phyloP scores from a whole-genome alignment of 2,113 vertebrate species.

The Glareola pratincola region DNA sequence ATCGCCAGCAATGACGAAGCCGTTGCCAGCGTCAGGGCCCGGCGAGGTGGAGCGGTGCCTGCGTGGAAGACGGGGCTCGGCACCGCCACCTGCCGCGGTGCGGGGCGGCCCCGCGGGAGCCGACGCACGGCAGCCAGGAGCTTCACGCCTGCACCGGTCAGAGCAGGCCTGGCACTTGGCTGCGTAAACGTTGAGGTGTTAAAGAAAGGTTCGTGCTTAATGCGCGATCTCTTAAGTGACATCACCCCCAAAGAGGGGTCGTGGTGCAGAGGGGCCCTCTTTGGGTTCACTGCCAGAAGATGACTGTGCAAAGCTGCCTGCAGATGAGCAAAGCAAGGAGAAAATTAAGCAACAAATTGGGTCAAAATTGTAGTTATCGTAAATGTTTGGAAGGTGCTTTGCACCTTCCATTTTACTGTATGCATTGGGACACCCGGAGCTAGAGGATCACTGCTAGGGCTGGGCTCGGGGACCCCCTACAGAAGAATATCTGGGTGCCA shows the following conservation, averaged over 20 bases:
- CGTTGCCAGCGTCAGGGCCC: neutral
- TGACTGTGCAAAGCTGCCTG: conserved; percentile 41
- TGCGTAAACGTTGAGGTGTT: fast-evolving
- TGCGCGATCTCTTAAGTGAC: neutral
- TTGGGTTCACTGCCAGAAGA: neutral
- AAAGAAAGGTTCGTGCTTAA: neutral
- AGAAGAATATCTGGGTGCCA: neutral
- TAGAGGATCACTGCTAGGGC: neutral
- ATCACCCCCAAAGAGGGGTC: neutral
- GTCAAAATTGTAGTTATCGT: neutral
- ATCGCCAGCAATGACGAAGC: neutral
- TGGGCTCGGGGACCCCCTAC: neutral
- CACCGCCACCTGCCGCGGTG: neutral
- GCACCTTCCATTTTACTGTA: neutral
- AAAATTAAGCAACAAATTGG: neutral
- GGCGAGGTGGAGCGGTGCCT: neutral
- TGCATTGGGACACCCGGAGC: neutral
- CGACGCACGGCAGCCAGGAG: fast-evolving
- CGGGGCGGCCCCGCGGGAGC: neutral
- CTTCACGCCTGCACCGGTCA: neutral
- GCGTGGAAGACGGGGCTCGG: neutral
- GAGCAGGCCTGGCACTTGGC: fast-evolving
- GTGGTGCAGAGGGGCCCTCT: neutral
- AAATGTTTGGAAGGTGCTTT: neutral
- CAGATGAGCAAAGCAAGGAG: neutral